phyloP scores from a whole-genome alignment of 1,140 invertebrate species.

The Hypothenemus hampei region DNA sequence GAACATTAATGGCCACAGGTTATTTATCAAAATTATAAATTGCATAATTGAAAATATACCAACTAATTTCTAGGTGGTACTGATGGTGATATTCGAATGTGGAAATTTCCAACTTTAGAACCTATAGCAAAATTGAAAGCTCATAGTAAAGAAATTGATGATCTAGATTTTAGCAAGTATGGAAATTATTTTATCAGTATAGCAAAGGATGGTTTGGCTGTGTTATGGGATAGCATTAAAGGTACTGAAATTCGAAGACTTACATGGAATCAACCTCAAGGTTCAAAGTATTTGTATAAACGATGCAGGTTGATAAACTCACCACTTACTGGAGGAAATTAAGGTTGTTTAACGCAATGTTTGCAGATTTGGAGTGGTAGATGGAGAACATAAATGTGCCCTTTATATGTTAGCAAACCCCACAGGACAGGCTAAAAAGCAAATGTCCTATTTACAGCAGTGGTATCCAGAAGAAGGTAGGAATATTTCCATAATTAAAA shows the following conservation, averaged over 20 bases:
- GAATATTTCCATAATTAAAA: no score
- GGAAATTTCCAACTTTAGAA: slow-evolving; percentile 79
- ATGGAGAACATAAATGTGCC: slow-evolving; percentile 60
- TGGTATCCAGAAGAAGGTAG: slow-evolving; percentile 59
- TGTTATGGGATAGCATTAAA: slow-evolving; percentile 69
- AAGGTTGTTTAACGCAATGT: neutral
- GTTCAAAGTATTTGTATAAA: slow-evolving; percentile 77
- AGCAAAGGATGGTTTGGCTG: slow-evolving; percentile 78
- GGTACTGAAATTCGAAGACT: slow-evolving; percentile 63
- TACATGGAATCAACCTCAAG: slow-evolving; percentile 66
- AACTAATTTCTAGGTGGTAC: slow-evolving; percentile 61
- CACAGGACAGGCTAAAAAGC: slow-evolving; percentile 59
- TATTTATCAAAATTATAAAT: slow-evolving; percentile 1
- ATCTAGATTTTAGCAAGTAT: slow-evolving; percentile 81
- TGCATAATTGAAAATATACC: neutral
- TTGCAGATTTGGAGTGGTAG: slow-evolving; percentile 64
- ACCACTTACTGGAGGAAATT: neutral
- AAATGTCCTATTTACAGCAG: slow-evolving; percentile 65
- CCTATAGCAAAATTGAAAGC: slow-evolving; percentile 63
- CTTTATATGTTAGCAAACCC: slow-evolving; percentile 83
- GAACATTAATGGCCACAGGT: slow-evolving; percentile 78
- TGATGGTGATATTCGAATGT: slow-evolving; percentile 81
- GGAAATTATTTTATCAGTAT: slow-evolving; percentile 74
- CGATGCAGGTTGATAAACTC: slow-evolving; percentile 61
- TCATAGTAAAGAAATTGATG: slow-evolving; percentile 82